A percentile compares a stretch with the other conserved stretches of the same genome.
Conservation (phyloP, 2,888 invertebrate species). For the Syritta pipiens region DNA sequence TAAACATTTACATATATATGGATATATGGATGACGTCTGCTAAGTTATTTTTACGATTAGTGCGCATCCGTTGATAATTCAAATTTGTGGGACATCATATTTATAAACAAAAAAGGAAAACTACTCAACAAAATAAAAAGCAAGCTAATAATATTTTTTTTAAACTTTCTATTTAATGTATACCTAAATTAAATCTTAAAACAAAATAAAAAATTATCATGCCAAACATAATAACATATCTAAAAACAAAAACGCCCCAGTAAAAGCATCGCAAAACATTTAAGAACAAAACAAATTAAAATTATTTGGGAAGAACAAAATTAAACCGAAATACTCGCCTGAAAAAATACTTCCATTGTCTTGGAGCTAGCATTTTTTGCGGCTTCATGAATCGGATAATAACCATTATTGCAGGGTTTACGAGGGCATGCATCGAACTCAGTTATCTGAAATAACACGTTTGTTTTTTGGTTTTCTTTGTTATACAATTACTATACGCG, state of each 20-base stretch:
- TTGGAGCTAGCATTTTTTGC: constrained; percentile 93
- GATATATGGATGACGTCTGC: no score
- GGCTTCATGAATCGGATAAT: constrained; percentile 94
- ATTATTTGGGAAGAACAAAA: neutral
- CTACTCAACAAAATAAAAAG: no score
- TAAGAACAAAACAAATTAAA: constrained; percentile 16
- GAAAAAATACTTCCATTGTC: constrained; percentile 89
- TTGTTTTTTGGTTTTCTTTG: constrained; percentile 14
- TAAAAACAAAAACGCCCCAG: neutral
- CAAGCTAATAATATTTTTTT: no score
- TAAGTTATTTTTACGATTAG: no score
- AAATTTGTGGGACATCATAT: no score
- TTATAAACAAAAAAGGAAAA: no score
- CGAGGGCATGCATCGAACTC: constrained; percentile 89
- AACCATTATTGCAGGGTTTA: constrained; percentile 91
- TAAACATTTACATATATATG: no score
- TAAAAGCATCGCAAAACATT: neutral
- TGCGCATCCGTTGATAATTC: no score
- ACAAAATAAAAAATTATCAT: no score
- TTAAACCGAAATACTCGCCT: constrained; percentile 78
- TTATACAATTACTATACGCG: constrained; percentile 20
- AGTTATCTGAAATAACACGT: constrained; percentile 83
- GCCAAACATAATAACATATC: neutral
- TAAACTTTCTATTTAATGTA: no score
- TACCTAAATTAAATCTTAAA: no score